Conservation (phyloP, 1,140 invertebrate genomes). For the Drosophila dunni region DNA sequence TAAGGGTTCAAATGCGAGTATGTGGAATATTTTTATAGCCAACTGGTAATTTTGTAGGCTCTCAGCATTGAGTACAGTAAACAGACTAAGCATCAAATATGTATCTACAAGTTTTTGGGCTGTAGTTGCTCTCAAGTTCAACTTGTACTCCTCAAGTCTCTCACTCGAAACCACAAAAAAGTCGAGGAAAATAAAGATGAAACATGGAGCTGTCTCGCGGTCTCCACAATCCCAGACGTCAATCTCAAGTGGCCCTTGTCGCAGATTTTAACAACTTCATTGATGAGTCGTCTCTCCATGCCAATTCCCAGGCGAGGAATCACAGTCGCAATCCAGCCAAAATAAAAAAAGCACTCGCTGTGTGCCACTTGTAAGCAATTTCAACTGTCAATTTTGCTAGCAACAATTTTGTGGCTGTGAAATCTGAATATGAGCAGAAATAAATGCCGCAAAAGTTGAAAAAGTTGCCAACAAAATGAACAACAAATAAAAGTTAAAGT, state of each 20-base stretch:
- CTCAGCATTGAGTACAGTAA: conserved; percentile 42
- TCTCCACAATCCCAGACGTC: conserved; percentile 41
- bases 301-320: conserved; percentile 3
- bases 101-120: conserved; percentile 25
- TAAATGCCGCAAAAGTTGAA: conserved; percentile 45
- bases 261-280: conserved; percentile 78
- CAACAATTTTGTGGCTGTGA: conserved; percentile 47
- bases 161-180: conserved; percentile 28
- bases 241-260: conserved; percentile 76
- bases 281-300: conserved; percentile 37
- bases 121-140: conserved; percentile 36
- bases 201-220: conserved; percentile 1
- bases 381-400: conserved; percentile 62
- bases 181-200: not conserved
- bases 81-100: conserved; percentile 12
- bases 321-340: not conserved
- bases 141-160: conserved; percentile 58
- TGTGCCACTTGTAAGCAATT: conserved; percentile 77
- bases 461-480: conserved; percentile 16
- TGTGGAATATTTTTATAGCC: conserved; percentile 41
- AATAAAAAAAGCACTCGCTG: not conserved
- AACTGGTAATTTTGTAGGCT: conserved; percentile 46
- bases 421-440: conserved; percentile 69
- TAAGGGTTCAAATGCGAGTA: conserved; percentile 22
- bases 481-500: not conserved